Percentiles rank a stretch among this genome's conserved stretches.
Evolutionary conservation across 30 jellyfish, hydroid and myxozoan species (phyloP).

Genomic region (Euphysa ruthae): DNA sequence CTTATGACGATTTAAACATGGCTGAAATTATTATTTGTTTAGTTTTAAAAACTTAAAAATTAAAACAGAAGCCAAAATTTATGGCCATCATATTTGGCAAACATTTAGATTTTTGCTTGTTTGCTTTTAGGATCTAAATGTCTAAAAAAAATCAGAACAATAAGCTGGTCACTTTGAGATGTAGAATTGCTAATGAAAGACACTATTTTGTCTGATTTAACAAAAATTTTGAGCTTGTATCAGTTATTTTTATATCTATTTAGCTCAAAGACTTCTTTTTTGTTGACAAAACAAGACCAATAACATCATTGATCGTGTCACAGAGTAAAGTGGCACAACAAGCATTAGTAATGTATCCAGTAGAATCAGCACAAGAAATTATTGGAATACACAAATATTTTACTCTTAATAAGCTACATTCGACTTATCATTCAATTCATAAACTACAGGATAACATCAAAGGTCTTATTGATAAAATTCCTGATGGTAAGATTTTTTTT

Average conservation of each 20-base stretch:
- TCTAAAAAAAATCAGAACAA: too few relatives aligned
- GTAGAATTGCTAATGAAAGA: too few relatives aligned
- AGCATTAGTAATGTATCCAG: conserved; percentile 54
- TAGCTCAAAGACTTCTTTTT: conserved; percentile 9
- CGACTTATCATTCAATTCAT: conserved; percentile 43
- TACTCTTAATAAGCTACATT: conserved; percentile 26
- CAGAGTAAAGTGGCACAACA: background rate
- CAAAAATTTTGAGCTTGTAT: background rate
- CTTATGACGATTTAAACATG: too few relatives aligned
- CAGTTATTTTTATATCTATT: background rate
- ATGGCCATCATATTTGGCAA: too few relatives aligned
- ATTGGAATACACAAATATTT: conserved; percentile 53
- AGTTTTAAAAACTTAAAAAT: too few relatives aligned
- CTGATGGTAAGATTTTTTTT: conserved; percentile 57
- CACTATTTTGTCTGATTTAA: too few relatives aligned
- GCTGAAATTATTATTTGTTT: too few relatives aligned
- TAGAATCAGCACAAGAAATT: conserved; percentile 49
- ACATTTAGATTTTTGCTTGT: too few relatives aligned
- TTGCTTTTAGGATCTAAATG: too few relatives aligned
- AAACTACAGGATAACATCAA: conserved; percentile 51
- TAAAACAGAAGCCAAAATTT: too few relatives aligned
- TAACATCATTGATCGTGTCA: background rate
- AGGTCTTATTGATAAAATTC: conserved; percentile 48
- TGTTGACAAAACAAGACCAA: background rate
- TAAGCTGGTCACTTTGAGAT: too few relatives aligned